Evolutionary conservation across 37 sponge, comb jelly and placozoan genomes (phyloP), one percentile per base, ranked within the genome.

Genomic region (Halisarca cf. caerulea): DNA sequence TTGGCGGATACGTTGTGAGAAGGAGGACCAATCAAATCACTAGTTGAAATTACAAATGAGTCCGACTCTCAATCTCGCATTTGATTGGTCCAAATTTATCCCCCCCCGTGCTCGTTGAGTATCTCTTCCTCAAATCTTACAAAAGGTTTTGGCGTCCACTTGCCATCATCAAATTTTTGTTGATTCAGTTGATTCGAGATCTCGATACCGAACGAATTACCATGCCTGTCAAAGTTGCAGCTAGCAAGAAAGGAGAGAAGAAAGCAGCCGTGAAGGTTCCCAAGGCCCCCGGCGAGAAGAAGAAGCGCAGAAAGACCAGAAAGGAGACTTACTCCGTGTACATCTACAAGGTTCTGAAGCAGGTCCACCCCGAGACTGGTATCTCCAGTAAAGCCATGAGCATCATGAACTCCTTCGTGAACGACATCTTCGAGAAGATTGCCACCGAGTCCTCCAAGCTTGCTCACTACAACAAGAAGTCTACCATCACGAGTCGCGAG

Each of bases 361-460:
- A 97, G 86, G 97, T 97, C 25, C 97, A 97, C 91, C 97, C 97
- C 59, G 97, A 97, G 82, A 97, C 97, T 79, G 97, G 97, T 45
- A 94, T 97, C 93, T 92, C 92, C 89, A 72, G 80, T 87, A 97
- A 97, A 86, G 97, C 94, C 92, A 97, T 97, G 97, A 92, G 93
- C 89, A 97, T 97, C 97, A 97, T 97, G 97, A 97, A 97, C 91
- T 94, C 95, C 42, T 97, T 97, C 89, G 97, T 97, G 55, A 94
- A 92, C 86, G 97, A 97, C 90, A 94, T 97, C 87, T 97, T 97
- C 82, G 97, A 97, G 89, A 59, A 91, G 21, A 92, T 97, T 34
- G 97, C 97, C 77, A 81, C 85, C 28, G 97, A 97, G 73, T 86
- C 97, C 28, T 91, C 94, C 66, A 92, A 94, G 41, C 95, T 97